These are phyloP conservation scores for Rotaria sp. DNA, from an alignment of 2,888 invertebrate species.

Conservation along the genomic window DNA sequence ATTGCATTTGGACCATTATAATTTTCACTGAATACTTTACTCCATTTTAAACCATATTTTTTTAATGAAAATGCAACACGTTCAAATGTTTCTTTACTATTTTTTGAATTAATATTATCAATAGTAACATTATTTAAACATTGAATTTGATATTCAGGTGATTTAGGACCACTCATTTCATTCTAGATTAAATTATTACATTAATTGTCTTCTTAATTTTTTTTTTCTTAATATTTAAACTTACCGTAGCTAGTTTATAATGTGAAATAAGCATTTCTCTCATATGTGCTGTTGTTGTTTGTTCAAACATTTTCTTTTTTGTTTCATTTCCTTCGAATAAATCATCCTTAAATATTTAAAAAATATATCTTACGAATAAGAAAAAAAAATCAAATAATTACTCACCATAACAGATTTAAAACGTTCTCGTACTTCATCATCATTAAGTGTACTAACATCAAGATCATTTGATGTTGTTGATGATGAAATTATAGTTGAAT, in stretches of 20 bases:
- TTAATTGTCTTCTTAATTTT: no score
- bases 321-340: constrained; percentile 16
- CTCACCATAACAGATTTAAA: constrained; percentile 4
- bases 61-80: constrained; percentile 18
- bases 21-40: constrained; percentile 8
- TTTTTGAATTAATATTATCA: constrained; percentile 5
- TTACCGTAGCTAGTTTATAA: constrained; percentile 6
- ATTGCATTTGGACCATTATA: background rate
- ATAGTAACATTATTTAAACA: background rate
- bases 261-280: constrained; percentile 21
- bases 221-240: no score
- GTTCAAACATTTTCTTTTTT: constrained; percentile 6
- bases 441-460: background rate
- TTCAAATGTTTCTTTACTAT: constrained; percentile 26
- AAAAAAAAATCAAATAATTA: background rate
- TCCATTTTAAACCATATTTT: constrained; percentile 29
- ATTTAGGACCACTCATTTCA: constrained; percentile 21
- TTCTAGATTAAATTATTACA: background rate
- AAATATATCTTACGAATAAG: background rate
- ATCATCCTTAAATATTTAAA: background rate
- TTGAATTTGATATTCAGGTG: constrained; percentile 11
- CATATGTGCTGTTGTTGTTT: constrained; percentile 1
- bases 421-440: constrained; percentile 24
- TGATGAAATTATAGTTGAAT: background rate
- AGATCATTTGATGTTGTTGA: background rate